Conservation (phyloP, 92 coral and sea anemone species). For the Paragorgia papillata region DNA sequence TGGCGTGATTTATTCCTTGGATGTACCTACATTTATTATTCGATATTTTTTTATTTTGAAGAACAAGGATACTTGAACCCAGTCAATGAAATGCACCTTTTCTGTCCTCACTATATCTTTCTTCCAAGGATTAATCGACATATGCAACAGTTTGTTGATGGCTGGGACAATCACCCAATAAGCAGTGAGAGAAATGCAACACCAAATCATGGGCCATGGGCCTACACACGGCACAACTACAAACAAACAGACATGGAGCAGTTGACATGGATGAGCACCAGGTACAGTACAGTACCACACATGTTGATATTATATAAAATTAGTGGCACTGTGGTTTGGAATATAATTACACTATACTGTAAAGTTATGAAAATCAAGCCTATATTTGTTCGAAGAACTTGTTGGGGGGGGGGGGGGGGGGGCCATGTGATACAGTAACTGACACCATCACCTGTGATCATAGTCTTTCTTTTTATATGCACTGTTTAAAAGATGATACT, state of each 20-base stretch:
- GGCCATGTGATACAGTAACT: no score
- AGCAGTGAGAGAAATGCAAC: conserved; percentile 22
- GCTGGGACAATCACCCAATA: conserved; percentile 40
- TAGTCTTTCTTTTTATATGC: no score
- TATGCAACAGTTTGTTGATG: neutral
- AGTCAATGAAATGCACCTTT: conserved; percentile 12
- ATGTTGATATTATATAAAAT: no score
- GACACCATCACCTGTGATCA: no score
- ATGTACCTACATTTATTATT: conserved; percentile 22
- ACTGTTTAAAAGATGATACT: no score
- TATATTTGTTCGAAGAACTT: no score
- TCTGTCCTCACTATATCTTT: conserved; percentile 20
- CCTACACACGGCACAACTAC: neutral
- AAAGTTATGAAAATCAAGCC: no score
- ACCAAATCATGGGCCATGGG: conserved; percentile 17
- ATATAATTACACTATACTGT: no score
- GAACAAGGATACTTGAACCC: conserved; percentile 20
- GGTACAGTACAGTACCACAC: neutral
- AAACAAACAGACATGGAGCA: neutral
- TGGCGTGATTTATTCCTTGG: conserved; percentile 24
- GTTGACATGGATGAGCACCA: neutral
- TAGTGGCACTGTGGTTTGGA: no score
- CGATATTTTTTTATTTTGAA: conserved; percentile 21
- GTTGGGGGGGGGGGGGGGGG: no score
- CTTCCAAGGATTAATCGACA: conserved; percentile 31